phyloP scores from a whole-genome alignment of 2,888 invertebrate species.

The Ischnura elegans region DNA sequence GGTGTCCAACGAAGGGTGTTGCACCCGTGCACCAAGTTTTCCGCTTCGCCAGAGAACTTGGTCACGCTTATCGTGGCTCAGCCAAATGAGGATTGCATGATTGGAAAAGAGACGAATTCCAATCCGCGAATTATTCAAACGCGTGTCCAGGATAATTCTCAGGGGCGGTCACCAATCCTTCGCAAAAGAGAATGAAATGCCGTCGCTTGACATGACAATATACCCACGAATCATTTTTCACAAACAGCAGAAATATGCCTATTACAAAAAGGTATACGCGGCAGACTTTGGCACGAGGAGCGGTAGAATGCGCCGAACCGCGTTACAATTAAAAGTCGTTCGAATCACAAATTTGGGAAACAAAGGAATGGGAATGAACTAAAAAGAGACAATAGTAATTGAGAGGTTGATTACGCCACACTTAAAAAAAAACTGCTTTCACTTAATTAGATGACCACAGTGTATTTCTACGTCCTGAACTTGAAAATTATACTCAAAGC shows the following conservation, averaged over 20 bases:
- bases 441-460: too few relatives aligned
- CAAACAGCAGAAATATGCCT: neutral
- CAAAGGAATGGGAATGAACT: too few relatives aligned
- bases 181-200: too few relatives aligned
- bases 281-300: neutral
- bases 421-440: too few relatives aligned
- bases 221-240: neutral
- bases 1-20: too few relatives aligned
- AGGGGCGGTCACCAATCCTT: neutral
- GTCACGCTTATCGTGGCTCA: neutral
- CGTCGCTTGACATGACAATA: neutral
- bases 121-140: neutral
- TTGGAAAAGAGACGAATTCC: neutral
- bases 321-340: neutral
- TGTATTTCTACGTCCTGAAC: too few relatives aligned
- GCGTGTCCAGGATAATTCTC: neutral
- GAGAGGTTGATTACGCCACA: too few relatives aligned
- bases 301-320: neutral
- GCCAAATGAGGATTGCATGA: neutral
- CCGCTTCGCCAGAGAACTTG: neutral
- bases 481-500: too few relatives aligned
- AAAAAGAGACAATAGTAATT: too few relatives aligned
- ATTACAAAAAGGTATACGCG: neutral
- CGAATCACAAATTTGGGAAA: neutral
- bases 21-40: neutral